Evolutionary conservation across 2,797 vertebrate species (phyloP).

Genomic region (Ciconia nigra): DNA sequence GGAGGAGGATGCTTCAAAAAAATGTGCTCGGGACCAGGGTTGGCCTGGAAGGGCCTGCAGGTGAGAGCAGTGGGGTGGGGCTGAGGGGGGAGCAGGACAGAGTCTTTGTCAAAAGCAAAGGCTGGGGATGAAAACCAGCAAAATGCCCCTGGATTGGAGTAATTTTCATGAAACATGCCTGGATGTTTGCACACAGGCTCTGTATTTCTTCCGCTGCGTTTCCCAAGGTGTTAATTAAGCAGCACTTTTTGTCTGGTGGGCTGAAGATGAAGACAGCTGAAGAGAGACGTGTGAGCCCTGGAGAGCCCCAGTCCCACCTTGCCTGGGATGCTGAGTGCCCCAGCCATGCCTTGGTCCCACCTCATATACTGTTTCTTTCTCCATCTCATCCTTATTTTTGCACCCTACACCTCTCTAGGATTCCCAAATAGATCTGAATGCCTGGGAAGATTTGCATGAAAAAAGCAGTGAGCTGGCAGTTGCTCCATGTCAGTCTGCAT

Average conservation of each 20-base stretch:
- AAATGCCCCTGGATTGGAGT: not conserved
- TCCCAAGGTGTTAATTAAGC: not conserved
- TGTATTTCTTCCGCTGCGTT: not conserved
- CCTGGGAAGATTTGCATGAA: not conserved
- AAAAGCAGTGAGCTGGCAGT: not conserved
- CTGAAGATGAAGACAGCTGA: not conserved
- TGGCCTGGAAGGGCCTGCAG: not conserved
- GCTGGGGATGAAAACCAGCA: not conserved
- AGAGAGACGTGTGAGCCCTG: not conserved
- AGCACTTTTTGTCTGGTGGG: not conserved
- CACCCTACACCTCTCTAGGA: not conserved
- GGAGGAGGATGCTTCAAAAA: not conserved
- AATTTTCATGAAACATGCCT: accelerated
- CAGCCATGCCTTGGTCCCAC: not conserved
- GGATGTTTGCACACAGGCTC: not conserved
- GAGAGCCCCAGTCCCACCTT: too few species aligned
- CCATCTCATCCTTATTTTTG: not conserved
- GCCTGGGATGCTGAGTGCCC: not conserved
- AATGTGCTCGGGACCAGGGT: not conserved
- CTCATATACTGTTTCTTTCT: not conserved
- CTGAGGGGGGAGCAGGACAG: not conserved
- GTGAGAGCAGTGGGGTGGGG: not conserved
- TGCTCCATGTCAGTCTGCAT: not conserved
- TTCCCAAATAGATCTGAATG: not conserved
- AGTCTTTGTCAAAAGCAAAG: not conserved